Evolutionary conservation across 2,113 vertebrate species (phyloP), one percentile per base, ranked within the genome.

Genomic region (Genyomyrus donnyi): DNA sequence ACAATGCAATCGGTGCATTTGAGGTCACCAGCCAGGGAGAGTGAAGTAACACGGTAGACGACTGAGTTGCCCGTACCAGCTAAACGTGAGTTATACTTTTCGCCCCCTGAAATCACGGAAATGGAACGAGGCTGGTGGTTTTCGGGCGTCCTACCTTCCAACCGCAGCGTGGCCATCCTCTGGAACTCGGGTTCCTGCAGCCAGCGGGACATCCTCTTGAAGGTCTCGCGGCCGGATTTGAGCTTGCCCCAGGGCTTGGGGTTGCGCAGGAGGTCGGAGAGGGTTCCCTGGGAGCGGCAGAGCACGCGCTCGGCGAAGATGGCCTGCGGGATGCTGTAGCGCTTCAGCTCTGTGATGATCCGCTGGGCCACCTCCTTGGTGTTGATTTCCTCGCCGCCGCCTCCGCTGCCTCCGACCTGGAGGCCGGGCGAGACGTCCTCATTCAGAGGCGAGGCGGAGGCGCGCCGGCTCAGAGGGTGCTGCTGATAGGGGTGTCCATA

Each of bases 231-330:
- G 91, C 97, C 97, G 2, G 97, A 97, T 94, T 97, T 97, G 91
- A 97, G 96, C 93, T 97, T 97, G 93, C 96, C 96, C 96, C 96
- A 97, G 88, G 97, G 97, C 91, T 97, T 97, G 91, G 97, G 97
- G 95, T 97, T 97, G 93, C 96, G 95, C 93, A 97, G 95, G 91
- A 97, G 96, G 94, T 97, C 97, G 24, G 96, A 97, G 92, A 97
- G 93, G 0, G 97, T 97, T 89, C 97, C 97, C 93, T 97, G 97
- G 84, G 97, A 97, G 90, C 97, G 92, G 90, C 96, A 97, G 90
- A 97, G 94, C 80, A 97, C 96, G 91, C 96, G 93, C 93, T 97
- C 96, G 0, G 97, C 97, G 19, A 97, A 97, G 93, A 97, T 96
- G 91, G 96, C 97, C 93, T 97, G 97, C 11, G 97, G 97, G 94